Base-by-base conservation (phyloP, 2,888 invertebrate species). In the Drepanosiphum platanoidis region DNA sequence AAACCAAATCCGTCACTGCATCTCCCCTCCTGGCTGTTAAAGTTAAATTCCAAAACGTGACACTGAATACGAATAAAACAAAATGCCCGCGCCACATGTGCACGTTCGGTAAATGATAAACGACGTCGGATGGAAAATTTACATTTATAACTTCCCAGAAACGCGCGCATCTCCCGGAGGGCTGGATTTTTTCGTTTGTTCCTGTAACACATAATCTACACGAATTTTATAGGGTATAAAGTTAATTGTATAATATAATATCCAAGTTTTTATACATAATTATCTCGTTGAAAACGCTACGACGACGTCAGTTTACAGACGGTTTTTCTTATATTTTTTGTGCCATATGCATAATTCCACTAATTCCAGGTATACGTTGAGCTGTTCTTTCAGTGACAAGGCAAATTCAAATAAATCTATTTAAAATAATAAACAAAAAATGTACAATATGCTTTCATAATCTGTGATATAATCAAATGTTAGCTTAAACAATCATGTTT, bases 31-130 rank as follows among this genome's bases (percentile, higher is more conserved):
- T 13, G 39, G 18, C 64, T 61, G 36, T 75, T 39, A 52, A 42
- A 80, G 36, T 75, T 39, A 52, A 42, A 80, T 80, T 68, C 68
- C 32, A 68, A 80, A 80, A 80, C 79, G 68, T 80, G 79, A 68
- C 79, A 18, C 79, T n/a, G 79, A 80, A 79, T 68, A 68, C 66
- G 46, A 79, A 80, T 68, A 68, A 80, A 52, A 80, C 79, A 52
- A 68, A n/a, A 79, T 46, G 66, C 15, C 11, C 18, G 32, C 27
- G 15, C 78, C 78, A 80, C 68, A 18, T 68, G 68, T 52, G 79
- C 46, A 27, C 68, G 9, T 7, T 18, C 18, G 8, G n/a, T 46
- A n/a, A 66, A 68, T 80, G 79, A 80, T 52, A 68, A 68, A 80
- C 68, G 66, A 46, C 13, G 46, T 68, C 2, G 22, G 46, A 52